Base-by-base conservation (phyloP, 2,888 invertebrate genomes). In the Caenorhabditis macrosperma region DNA sequence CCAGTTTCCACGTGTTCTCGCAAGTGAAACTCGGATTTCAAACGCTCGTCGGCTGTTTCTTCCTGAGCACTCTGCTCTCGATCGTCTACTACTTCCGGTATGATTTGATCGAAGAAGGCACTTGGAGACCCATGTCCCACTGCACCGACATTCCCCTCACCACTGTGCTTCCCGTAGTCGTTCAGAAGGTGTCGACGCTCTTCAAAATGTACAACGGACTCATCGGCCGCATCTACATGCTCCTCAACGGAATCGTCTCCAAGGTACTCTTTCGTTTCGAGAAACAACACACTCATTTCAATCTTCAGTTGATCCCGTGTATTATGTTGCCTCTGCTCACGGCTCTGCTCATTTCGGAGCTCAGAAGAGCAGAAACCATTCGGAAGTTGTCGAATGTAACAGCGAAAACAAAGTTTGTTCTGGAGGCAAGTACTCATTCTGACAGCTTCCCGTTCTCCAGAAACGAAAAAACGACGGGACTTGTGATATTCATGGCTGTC, bases 401-500 rank as follows among this genome's bases (percentile, higher is more conserved):
- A 1, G n/a, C 22, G 12, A 24, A 44, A 17, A 3, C 20, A 0
- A 57, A 54, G 67, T 67, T 12, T 9, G 41, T 15, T 15, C 26
- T 22, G 5, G 26, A 10, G 20, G 41, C n/a, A n/a, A n/a, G n/a
- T n/a, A n/a, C 9, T 4, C 44, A 44, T 17, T n/a, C 2, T 3
- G 4, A 24, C 7, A 24, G 22, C 50, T n/a, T 30, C 10, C 2
- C 2, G 10, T 2, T 15, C 35, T 57, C 30, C 57, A 68, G 59
- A 38, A 17, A 35, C 20, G 26, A 26, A 0, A 55, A 46, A 9
- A 55, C 52, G 10, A 71, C 71, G 12, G 20, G 46, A n/a, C n/a
- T 71, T 7, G 61, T 71, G 0, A 71, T 71, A 15, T 63, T 63
- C 55, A 44, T 71, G n/a, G 38, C 71, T 10, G 41, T 54, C 33